Conservation (phyloP, 2,113 vertebrate species). For the Turdus rufiventris region DNA sequence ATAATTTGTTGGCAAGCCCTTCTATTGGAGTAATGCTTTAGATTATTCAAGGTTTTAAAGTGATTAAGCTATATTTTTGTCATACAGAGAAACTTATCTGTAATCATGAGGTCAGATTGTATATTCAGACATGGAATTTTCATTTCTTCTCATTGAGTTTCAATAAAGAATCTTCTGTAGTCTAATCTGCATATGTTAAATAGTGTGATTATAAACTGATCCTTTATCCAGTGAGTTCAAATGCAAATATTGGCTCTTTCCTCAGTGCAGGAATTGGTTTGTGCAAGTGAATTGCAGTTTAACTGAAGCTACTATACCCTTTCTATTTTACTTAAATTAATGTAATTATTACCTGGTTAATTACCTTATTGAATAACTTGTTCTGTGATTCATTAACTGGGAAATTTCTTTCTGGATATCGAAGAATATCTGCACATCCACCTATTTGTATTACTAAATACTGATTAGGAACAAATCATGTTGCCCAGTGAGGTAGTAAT, state of each 20-base stretch:
- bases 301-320: conserved; percentile 22
- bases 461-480: not conserved
- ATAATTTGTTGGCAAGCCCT: conserved; percentile 2
- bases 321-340: conserved; percentile 67
- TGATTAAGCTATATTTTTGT: conserved; percentile 14
- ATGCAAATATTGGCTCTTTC: conserved; percentile 68
- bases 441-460: conserved; percentile 6
- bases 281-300: conserved; percentile 53
- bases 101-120: conserved; percentile 34
- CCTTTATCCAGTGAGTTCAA: conserved; percentile 68
- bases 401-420: conserved; percentile 37
- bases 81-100: not conserved
- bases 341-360: conserved; percentile 68
- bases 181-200: conserved; percentile 71
- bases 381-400: conserved; percentile 57
- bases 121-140: conserved; percentile 52
- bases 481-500: not conserved
- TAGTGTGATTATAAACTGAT: conserved; percentile 59
- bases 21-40: not conserved
- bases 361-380: conserved; percentile 45
- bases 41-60: conserved; percentile 20
- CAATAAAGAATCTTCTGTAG: conserved; percentile 26
- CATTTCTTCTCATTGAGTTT: conserved; percentile 40
- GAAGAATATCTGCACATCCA: conserved; percentile 3
- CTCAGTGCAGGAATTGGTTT: conserved; percentile 29